Evolutionary conservation across 2,888 invertebrate species (phyloP), one percentile per base, ranked within the genome.

Genomic region (Tetrapedia diversipes): DNA sequence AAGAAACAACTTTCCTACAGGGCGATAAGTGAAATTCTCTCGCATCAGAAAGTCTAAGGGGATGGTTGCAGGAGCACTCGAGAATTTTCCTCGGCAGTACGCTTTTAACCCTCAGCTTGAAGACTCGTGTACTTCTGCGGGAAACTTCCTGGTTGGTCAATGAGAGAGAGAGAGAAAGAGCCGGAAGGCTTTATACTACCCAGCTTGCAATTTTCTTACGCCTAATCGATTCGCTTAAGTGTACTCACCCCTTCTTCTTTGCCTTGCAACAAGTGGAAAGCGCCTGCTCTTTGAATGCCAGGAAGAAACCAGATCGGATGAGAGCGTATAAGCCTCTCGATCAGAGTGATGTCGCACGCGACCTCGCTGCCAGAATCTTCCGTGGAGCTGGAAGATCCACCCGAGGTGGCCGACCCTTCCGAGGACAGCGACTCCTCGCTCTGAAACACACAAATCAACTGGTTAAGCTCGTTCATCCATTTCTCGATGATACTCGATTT

Each of bases 291-390:
- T 90, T 98, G 98, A 64, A 98, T 97, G 45, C 97, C 97, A 0
- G 98, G 97, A 78, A 98, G 94, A 92, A 97, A 98, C 99, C 99
- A 99, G 88, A 99, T 97, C 51, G 98, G 97, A 92, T 98, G 98
- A 39, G 97, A 97, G 83, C 97, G 94, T 89, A 97, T 95, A 85
- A 98, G 94, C 81, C 98, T 94, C 92, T 98, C 98, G 89, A 97
- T 94, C 81, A 97, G 93, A 27, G 96, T 95, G 89, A 97, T 96
- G 93, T 96, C 96, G 91, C 97, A 97, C 80, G 96, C 96, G 79
- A 95, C 95, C 87, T 95, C 95, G 89, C 95, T 94, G 82, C 94
- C 95, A 71, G 93, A 94, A 54, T 93, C 94, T 70, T 94, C 94
- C 64, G 83, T 84, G 14, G 87, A 86, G 43, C 82, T 86, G 61